Evolutionary conservation across 2,113 vertebrate species (phyloP).

Genomic region (Falcunculus frontatus): DNA sequence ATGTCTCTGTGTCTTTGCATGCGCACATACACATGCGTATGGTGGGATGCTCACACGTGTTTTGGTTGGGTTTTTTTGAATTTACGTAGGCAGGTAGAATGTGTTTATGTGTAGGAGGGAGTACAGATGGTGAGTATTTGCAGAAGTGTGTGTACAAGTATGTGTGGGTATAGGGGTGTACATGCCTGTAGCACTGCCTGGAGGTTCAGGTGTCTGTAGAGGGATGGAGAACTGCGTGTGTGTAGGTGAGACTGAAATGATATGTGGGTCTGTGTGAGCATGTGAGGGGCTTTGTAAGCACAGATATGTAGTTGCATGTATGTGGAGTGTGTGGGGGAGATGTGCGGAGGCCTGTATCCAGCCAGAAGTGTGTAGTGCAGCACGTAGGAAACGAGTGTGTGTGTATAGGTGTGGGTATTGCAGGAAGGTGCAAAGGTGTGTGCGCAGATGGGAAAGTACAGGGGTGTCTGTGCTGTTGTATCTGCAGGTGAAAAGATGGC

Average conservation of each 20-base stretch:
- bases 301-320: background rate
- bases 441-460: background rate
- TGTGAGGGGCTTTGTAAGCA: no score
- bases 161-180: background rate
- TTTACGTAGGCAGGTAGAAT: no score
- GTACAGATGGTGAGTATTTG: background rate
- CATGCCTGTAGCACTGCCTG: background rate
- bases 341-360: background rate
- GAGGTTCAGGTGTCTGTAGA: background rate
- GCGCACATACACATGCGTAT: accelerated
- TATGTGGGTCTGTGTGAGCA: background rate
- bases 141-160: background rate
- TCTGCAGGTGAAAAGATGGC: background rate
- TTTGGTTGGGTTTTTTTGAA: background rate
- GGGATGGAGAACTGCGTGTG: accelerated
- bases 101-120: no score
- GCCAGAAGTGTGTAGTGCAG: no score
- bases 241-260: background rate
- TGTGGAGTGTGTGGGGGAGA: no score
- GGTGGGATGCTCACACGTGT: accelerated
- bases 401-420: accelerated
- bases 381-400: accelerated
- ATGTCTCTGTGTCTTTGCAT: no score
- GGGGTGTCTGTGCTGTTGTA: background rate
- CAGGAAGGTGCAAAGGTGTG: background rate